Base-by-base conservation (phyloP, 1,140 invertebrate species). In the Leptestheria dahalacensis region DNA sequence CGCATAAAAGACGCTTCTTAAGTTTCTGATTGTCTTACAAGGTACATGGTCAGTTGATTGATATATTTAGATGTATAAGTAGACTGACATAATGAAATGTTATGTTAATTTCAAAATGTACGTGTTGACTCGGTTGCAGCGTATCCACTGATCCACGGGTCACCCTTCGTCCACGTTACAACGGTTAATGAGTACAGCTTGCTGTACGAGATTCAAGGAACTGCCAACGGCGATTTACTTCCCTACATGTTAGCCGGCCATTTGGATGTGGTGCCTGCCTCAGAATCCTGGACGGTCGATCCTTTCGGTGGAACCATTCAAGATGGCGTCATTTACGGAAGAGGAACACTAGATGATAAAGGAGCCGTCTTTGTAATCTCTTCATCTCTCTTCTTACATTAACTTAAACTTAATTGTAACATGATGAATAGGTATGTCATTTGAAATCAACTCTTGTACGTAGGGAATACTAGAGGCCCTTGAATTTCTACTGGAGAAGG, bases 201-300 rank as follows among this genome's bases (percentile, higher is more conserved):
- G 11, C 66, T 80, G 26, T 78, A 77, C 63, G 70, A 67, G 18
- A 66, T 76, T 4, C 54, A 64, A 57, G 69, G 69, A 21, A 64
- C 53, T 18, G 64, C 54, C n/a, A 68, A 75, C 64, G 6, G 61
- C 29, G 63, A 51, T 10, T 64, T 77, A 18, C 70, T 69, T 41
- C 78, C 78, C 1, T 79, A 78, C 65, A 61, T 80, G 61, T 65
- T 80, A 51, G 68, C 70, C 56, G 72, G 73, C 20, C 79, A 81
- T 65, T 62, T 81, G 54, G 79, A 81, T 68, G 79, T 81, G 28
- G 79, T 81, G 1, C 79, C 79, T 20, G 68, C 71, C n/a, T 48
- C 57, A 11, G 65, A 68, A 3, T 61, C 63, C 4, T 81, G 79
- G 79, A n/a, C 48, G 11, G 65, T 70, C 28, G 70, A 71, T 26